Evolutionary conservation across 1,140 invertebrate genomes (phyloP).

Genomic region (Anadara kagoshimensis): DNA sequence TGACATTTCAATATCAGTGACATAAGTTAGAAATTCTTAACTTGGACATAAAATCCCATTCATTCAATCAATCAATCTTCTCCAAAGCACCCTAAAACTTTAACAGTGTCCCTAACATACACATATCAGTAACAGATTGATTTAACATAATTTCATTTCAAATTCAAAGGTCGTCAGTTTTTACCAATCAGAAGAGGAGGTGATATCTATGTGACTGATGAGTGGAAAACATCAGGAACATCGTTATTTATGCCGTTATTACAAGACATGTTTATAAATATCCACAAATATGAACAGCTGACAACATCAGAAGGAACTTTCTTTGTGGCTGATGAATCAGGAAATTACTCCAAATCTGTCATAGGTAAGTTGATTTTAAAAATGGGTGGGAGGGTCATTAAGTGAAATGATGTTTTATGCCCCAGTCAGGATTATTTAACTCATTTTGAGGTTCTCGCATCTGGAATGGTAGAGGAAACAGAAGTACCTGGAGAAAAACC

Average conservation of each 20-base stretch:
- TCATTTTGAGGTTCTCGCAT: background rate
- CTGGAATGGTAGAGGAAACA: background rate
- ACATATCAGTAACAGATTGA: too few species aligned
- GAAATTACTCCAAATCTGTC: slow-evolving; percentile 67
- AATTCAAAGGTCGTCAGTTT: slow-evolving; percentile 46
- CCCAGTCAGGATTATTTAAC: background rate
- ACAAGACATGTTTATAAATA: slow-evolving; percentile 68
- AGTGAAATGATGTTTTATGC: background rate
- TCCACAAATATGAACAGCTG: slow-evolving; percentile 69
- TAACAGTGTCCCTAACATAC: too few species aligned
- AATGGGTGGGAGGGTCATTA: background rate
- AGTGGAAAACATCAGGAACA: slow-evolving; percentile 68
- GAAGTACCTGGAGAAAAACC: background rate
- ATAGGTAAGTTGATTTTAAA: slow-evolving; percentile 48
- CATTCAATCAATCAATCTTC: too few species aligned
- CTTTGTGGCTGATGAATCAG: slow-evolving; percentile 67
- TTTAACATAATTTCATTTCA: too few species aligned
- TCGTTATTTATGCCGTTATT: slow-evolving; percentile 65
- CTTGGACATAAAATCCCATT: too few species aligned
- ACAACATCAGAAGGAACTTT: slow-evolving; percentile 66
- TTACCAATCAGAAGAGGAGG: slow-evolving; percentile 55
- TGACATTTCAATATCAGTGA: too few species aligned
- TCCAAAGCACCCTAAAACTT: too few species aligned
- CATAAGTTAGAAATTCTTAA: too few species aligned
- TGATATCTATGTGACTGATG: slow-evolving; percentile 66